A percentile compares a stretch with the other conserved stretches of the same genome.
These are phyloP conservation scores for Oithona nana DNA, from an alignment of 2,888 invertebrate species.

Conservation along the genomic window DNA sequence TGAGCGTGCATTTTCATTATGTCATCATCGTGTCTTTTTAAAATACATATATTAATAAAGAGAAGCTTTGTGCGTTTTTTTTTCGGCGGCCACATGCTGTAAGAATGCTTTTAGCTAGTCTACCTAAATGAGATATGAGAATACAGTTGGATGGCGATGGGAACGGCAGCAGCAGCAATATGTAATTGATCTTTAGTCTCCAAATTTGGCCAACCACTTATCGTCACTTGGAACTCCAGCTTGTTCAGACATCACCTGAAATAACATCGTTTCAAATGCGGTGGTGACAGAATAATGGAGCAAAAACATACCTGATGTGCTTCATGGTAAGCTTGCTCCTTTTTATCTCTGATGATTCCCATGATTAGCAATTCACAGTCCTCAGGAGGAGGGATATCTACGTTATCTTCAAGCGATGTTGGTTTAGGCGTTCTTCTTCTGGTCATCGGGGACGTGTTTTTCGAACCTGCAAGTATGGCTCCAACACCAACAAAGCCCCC, in stretches of 20 bases:
- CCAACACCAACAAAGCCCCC: background rate
- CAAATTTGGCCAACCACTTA: background rate
- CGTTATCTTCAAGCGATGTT: background rate
- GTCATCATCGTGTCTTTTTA: too few species aligned
- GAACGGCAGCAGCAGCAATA: too few species aligned
- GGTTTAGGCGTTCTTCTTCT: background rate
- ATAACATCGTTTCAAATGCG: too few species aligned
- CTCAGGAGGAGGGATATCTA: background rate
- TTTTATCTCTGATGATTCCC: background rate
- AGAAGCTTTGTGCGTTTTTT: too few species aligned
- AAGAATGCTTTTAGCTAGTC: too few species aligned
- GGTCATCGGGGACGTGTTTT: background rate
- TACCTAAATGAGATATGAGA: too few species aligned
- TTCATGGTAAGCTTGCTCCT: background rate
- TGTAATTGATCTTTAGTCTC: background rate
- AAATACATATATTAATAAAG: too few species aligned
- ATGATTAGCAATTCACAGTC: background rate
- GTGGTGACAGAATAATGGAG: too few species aligned
- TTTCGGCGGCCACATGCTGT: too few species aligned
- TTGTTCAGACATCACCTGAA: background rate
- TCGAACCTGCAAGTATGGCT: background rate
- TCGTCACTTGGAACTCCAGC: slow-evolving; percentile 1
- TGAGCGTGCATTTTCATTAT: too few species aligned
- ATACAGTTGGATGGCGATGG: too few species aligned
- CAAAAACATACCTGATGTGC: background rate